These are phyloP conservation scores for Blomia tropicalis DNA, from an alignment of 2,888 invertebrate species.

Conservation along the genomic window DNA sequence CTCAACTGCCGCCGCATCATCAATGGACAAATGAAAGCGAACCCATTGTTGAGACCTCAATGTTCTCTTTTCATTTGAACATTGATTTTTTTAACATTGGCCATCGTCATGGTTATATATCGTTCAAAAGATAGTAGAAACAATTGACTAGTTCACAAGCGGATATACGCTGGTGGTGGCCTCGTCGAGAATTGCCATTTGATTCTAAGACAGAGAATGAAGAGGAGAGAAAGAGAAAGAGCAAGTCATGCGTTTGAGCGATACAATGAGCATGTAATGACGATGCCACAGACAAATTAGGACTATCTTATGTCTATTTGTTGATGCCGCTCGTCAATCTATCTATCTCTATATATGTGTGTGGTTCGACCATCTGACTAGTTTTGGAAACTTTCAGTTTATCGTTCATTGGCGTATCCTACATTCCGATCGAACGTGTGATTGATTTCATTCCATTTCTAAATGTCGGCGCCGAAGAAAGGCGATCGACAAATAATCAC, in stretches of 20 bases:
- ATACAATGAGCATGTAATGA: constrained; percentile 6
- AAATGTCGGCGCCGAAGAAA: background rate
- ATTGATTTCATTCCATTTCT: too few relatives aligned
- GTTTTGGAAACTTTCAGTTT: too few relatives aligned
- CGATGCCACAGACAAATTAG: constrained; percentile 14
- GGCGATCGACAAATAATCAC: too few relatives aligned
- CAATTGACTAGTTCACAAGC: constrained; percentile 4
- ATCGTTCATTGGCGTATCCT: too few relatives aligned
- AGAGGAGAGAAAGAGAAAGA: background rate
- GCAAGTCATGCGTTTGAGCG: background rate
- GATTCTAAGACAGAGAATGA: background rate
- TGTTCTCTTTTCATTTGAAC: too few relatives aligned
- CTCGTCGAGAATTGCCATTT: constrained; percentile 7
- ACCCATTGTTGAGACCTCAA: too few relatives aligned
- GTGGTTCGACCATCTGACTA: too few relatives aligned
- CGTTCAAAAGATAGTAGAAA: background rate
- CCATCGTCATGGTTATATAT: too few relatives aligned
- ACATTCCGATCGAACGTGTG: constrained; percentile 9
- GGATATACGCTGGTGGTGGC: constrained; percentile 15
- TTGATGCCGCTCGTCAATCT: background rate
- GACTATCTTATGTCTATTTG: background rate
- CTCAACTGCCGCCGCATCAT: too few relatives aligned
- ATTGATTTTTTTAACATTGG: too few relatives aligned
- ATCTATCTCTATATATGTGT: too few relatives aligned
- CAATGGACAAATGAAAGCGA: too few relatives aligned